Evolutionary conservation across 23 tunicate genomes (phyloP).

Genomic region (Trididemnum clinides): DNA sequence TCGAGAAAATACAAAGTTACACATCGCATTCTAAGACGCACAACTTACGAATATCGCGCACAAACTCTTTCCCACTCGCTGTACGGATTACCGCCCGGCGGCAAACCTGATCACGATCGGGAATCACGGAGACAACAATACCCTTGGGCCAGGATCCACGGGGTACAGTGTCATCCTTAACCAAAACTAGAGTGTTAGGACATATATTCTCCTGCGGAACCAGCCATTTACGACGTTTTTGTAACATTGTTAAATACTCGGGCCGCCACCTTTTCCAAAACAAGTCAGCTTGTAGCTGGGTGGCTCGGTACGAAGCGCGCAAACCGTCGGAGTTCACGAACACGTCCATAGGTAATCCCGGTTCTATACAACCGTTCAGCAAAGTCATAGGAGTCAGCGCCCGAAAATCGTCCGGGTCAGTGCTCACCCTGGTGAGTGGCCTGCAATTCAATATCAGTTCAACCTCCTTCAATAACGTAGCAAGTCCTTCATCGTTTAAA

Average conservation of each 20-base stretch:
- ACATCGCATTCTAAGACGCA: slow-evolving; percentile 18
- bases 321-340: slow-evolving; percentile 31
- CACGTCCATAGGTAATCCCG: slow-evolving; percentile 31
- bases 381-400: slow-evolving; percentile 27
- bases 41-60: slow-evolving; percentile 39
- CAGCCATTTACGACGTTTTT: slow-evolving; percentile 41
- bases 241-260: slow-evolving; percentile 13
- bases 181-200: slow-evolving; percentile 1
- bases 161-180: neutral
- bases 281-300: neutral
- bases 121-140: slow-evolving; percentile 23
- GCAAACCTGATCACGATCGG: slow-evolving; percentile 22
- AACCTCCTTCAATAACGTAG: neutral
- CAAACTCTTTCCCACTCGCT: neutral
- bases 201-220: slow-evolving; percentile 1
- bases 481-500: slow-evolving; percentile 1
- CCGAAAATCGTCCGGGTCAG: slow-evolving; percentile 14
- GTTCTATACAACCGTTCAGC: slow-evolving; percentile 6
- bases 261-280: slow-evolving; percentile 27
- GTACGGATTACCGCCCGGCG: slow-evolving; percentile 12
- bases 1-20: too few relatives aligned
- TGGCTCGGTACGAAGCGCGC: neutral
- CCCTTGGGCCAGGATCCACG: slow-evolving; percentile 43
- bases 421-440: slow-evolving; percentile 14
- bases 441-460: slow-evolving; percentile 31